These are phyloP conservation scores for Cephus cinctus DNA, from an alignment of 1,140 invertebrate species.

Conservation along the genomic window DNA sequence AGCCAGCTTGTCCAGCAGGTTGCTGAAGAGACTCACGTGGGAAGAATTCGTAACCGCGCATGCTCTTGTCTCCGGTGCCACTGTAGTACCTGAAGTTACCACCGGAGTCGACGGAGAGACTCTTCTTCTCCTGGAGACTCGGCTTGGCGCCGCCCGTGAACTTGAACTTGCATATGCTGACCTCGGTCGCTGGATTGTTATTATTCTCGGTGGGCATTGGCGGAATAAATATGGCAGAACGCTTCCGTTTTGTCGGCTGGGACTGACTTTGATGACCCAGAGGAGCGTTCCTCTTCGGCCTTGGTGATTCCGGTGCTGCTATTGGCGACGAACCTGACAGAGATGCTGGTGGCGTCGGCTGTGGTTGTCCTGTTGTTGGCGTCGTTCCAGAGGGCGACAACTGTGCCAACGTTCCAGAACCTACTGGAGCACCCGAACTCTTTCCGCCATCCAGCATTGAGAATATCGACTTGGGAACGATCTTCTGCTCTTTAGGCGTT, in stretches of 20 bases:
- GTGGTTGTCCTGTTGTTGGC: slow-evolving; percentile 31
- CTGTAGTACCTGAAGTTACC: slow-evolving; percentile 83
- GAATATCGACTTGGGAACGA: slow-evolving; percentile 43
- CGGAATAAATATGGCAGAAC: slow-evolving; percentile 79
- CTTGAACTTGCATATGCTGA: slow-evolving; percentile 91
- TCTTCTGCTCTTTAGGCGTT: slow-evolving; percentile 39
- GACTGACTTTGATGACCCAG: slow-evolving; percentile 21
- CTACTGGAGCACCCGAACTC: no score
- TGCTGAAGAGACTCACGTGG: slow-evolving; percentile 69
- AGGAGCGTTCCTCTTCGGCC: slow-evolving; percentile 40
- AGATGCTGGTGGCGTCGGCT: slow-evolving; percentile 32
- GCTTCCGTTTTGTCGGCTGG: slow-evolving; percentile 67
- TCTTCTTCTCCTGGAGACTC: slow-evolving; percentile 85
- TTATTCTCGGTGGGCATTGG: slow-evolving; percentile 71
- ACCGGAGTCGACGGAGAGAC: slow-evolving; percentile 81
- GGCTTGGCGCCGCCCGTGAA: slow-evolving; percentile 88
- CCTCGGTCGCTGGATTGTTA: slow-evolving; percentile 74
- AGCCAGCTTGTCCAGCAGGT: slow-evolving; percentile 46
- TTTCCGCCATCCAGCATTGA: slow-evolving; percentile 41
- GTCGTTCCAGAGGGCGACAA: no score
- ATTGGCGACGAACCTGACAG: slow-evolving; percentile 15
- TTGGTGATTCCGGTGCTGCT: slow-evolving; percentile 32
- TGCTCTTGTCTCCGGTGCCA: slow-evolving; percentile 72
- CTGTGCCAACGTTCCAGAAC: no score
- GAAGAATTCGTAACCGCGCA: slow-evolving; percentile 75